These are phyloP conservation scores for Globicephala melas DNA, from an alignment of 2,113 vertebrate species.

Conservation along the genomic window DNA sequence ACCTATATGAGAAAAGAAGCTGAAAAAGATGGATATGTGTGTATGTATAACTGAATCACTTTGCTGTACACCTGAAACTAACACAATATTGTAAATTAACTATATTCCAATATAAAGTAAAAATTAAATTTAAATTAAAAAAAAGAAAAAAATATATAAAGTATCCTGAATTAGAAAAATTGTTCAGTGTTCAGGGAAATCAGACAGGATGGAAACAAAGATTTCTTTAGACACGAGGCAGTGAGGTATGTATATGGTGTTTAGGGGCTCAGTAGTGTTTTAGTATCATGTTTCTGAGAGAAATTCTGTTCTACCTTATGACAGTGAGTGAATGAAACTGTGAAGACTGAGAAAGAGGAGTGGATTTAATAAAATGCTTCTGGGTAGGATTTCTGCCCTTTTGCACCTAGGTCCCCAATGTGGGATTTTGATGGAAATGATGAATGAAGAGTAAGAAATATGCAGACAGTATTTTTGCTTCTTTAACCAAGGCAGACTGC, in stretches of 20 bases:
- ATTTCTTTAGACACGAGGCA: background rate
- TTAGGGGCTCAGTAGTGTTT: background rate
- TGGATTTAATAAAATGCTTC: background rate
- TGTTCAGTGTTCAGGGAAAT: background rate
- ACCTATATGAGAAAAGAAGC: background rate
- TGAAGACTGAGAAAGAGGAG: background rate
- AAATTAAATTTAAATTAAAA: background rate
- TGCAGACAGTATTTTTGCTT: background rate
- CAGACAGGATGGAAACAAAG: background rate
- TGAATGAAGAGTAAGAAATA: background rate
- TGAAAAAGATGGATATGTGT: background rate
- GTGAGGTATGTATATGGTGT: background rate
- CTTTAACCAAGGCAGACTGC: background rate
- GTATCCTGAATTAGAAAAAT: background rate
- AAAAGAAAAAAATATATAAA: background rate
- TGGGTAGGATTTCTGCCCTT: background rate
- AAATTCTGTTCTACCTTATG: background rate
- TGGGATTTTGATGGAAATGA: background rate
- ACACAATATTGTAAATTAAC: background rate
- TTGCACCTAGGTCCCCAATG: background rate
- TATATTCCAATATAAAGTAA: background rate
- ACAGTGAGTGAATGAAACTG: background rate
- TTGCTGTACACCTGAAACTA: background rate
- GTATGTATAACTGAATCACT: background rate
- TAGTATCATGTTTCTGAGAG: background rate